phyloP scores from a whole-genome alignment of 2,888 invertebrate species.

The Punctoribates punctum region DNA sequence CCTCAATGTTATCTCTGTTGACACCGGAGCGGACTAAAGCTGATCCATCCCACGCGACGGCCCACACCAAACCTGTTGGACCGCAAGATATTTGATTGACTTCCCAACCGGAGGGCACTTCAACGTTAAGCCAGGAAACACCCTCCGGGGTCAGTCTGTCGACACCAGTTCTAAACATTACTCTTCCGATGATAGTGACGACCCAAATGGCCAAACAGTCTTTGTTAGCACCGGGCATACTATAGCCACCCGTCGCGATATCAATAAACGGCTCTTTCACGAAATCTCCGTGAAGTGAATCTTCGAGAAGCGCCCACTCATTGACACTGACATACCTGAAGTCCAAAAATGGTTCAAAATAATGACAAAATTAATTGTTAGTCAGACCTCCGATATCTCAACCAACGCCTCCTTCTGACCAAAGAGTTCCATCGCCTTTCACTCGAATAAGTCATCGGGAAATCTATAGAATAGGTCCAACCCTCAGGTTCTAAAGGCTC shows the following conservation, averaged over 20 bases:
- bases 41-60: constrained; percentile 75
- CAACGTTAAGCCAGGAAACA: constrained; percentile 73
- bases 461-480: constrained; percentile 90
- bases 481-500: constrained; percentile 82
- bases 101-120: constrained; percentile 67
- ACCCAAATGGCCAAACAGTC: constrained; percentile 83
- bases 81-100: constrained; percentile 81
- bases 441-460: constrained; percentile 74
- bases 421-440: constrained; percentile 84
- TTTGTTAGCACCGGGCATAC: constrained; percentile 64
- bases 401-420: constrained; percentile 84
- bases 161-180: constrained; percentile 77
- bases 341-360: not conserved
- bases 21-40: constrained; percentile 76
- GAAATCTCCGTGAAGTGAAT: constrained; percentile 50
- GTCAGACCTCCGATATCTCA: constrained; percentile 74
- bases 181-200: constrained; percentile 83
- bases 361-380: not conserved
- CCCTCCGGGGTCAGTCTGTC: constrained; percentile 80
- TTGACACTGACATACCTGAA: constrained; percentile 77
- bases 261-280: constrained; percentile 83
- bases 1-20: constrained; percentile 68
- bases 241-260: constrained; percentile 78
- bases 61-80: constrained; percentile 81
- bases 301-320: constrained; percentile 77